phyloP scores from a whole-genome alignment of 2,113 vertebrate genomes.

The Ophthalmolycus amberensis region DNA sequence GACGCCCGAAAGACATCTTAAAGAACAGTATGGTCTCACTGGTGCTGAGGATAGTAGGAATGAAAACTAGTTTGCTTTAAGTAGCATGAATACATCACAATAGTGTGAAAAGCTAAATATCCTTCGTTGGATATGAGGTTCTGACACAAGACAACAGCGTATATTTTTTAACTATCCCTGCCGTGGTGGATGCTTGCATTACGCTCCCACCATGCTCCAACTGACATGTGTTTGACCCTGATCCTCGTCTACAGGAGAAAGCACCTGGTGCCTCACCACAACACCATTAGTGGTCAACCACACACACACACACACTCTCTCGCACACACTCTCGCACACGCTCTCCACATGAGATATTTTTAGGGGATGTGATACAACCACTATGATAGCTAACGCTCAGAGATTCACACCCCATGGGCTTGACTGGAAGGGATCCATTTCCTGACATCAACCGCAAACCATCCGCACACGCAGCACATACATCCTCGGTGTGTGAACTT shows the following conservation, averaged over 20 bases:
- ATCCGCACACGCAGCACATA: slow-evolving; percentile 49
- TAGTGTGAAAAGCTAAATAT: slow-evolving; percentile 4
- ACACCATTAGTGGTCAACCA: slow-evolving; percentile 72
- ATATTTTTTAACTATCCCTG: slow-evolving; percentile 52
- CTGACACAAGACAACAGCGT: slow-evolving; percentile 36
- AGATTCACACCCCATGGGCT: slow-evolving; percentile 73
- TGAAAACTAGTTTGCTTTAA: slow-evolving; percentile 30
- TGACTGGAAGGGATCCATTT: slow-evolving; percentile 85
- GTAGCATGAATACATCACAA: slow-evolving; percentile 25
- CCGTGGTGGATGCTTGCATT: slow-evolving; percentile 50
- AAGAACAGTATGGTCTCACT: slow-evolving; percentile 10
- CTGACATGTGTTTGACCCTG: slow-evolving; percentile 76
- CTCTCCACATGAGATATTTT: slow-evolving; percentile 62
- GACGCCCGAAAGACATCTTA: slow-evolving; percentile 36
- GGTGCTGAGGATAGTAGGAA: slow-evolving; percentile 10
- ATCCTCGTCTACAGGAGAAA: slow-evolving; percentile 55
- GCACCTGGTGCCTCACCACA: slow-evolving; percentile 76
- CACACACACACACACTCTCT: slow-evolving; percentile 18
- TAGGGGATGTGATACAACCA: slow-evolving; percentile 59
- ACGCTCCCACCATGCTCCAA: slow-evolving; percentile 17
- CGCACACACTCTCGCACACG: slow-evolving; percentile 9
- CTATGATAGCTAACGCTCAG: slow-evolving; percentile 60
- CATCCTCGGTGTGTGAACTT: slow-evolving; percentile 20
- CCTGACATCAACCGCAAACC: slow-evolving; percentile 83
- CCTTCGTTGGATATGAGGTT: slow-evolving; percentile 24